Conservation (phyloP, 2,888 invertebrate genomes). For the Apomyelois bistriatella region DNA sequence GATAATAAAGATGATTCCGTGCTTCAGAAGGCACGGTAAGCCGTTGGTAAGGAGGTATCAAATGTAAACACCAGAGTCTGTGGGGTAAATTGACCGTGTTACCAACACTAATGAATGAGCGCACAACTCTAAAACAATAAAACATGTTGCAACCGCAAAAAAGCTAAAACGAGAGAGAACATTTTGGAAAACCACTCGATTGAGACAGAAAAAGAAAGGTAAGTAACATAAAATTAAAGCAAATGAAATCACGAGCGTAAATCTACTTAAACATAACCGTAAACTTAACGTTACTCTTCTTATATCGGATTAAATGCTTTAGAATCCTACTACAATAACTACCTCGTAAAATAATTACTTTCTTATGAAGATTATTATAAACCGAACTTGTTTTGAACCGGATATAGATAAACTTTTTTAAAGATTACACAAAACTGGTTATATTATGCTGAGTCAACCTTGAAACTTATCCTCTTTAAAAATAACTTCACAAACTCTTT, state of each 20-base stretch:
- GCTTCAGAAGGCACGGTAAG: too few relatives aligned
- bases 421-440: not conserved
- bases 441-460: slow-evolving; percentile 8
- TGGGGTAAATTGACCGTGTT: too few relatives aligned
- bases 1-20: too few relatives aligned
- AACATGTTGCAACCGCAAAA: too few relatives aligned
- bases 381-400: not conserved
- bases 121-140: too few relatives aligned
- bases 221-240: not conserved
- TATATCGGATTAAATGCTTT: slow-evolving; percentile 5
- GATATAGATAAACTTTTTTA: slow-evolving; percentile 3
- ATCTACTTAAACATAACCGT: slow-evolving; percentile 10
- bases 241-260: not conserved
- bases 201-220: not conserved
- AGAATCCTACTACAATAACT: not conserved
- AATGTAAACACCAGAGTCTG: too few relatives aligned
- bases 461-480: slow-evolving; percentile 12
- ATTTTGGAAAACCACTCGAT: too few relatives aligned
- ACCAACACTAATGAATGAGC: too few relatives aligned
- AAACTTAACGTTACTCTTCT: slow-evolving; percentile 1
- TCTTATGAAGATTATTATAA: slow-evolving; percentile 1
- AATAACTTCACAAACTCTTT: slow-evolving; percentile 15
- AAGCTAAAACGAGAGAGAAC: too few relatives aligned
- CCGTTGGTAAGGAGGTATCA: too few relatives aligned
- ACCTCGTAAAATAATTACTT: slow-evolving; percentile 1